Conservation (phyloP, 2,113 vertebrate genomes). For the Paramisgurnus dabryanus region DNA sequence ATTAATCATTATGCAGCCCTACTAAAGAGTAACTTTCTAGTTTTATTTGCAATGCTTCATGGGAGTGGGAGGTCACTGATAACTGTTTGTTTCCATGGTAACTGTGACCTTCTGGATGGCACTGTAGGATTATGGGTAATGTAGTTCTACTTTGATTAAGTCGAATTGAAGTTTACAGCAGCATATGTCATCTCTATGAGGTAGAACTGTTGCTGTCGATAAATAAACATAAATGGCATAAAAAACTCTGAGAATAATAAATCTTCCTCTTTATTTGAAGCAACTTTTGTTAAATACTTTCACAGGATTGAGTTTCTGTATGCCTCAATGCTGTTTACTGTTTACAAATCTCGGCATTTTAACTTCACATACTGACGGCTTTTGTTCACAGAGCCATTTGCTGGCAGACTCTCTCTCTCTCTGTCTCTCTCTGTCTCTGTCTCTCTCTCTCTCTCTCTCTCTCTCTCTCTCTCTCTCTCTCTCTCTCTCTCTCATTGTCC, state of each 20-base stretch:
- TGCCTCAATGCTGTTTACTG: constrained; percentile 48
- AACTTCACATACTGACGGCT: constrained; percentile 47
- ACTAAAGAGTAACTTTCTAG: too few relatives aligned
- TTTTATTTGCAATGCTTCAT: too few relatives aligned
- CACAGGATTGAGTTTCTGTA: constrained; percentile 18
- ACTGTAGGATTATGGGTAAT: too few relatives aligned
- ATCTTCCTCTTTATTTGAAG: constrained; percentile 12
- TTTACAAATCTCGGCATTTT: constrained; percentile 53
- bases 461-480: constrained; percentile 21
- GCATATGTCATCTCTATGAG: background rate
- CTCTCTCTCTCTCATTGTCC: constrained; percentile 46
- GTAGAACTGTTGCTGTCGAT: background rate
- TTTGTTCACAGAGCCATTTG: constrained; percentile 39
- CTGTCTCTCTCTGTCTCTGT: constrained; percentile 19
- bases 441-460: constrained; percentile 34
- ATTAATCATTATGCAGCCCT: too few relatives aligned
- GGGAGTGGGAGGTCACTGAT: too few relatives aligned
- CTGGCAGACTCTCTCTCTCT: constrained; percentile 33
- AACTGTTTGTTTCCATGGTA: too few relatives aligned
- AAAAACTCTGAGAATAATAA: constrained; percentile 12
- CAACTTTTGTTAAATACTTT: constrained; percentile 34
- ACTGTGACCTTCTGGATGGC: too few relatives aligned
- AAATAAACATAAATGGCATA: background rate
- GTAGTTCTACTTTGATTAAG: too few relatives aligned
- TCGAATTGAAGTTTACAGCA: too few relatives aligned